phyloP scores from a whole-genome alignment of 2,113 vertebrate genomes.

The Corythornis madagascariensis region DNA sequence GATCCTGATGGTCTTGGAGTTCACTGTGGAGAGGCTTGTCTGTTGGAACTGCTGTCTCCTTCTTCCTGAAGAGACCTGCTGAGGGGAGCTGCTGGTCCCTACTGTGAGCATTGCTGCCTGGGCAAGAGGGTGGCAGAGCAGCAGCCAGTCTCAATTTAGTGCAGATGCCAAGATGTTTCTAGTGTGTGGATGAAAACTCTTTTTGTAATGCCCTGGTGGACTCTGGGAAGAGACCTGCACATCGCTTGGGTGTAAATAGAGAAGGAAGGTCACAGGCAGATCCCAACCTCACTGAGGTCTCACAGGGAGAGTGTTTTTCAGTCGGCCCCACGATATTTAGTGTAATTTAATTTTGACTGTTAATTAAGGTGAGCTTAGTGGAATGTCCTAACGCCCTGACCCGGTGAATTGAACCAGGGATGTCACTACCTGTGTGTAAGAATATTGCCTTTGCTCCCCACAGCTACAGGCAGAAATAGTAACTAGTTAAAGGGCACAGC shows the following conservation, averaged over 20 bases:
- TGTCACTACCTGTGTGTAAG: background rate
- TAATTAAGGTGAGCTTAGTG: background rate
- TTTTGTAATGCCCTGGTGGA: background rate
- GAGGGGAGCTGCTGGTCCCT: background rate
- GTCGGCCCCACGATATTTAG: background rate
- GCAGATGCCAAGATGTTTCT: background rate
- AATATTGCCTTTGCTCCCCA: background rate
- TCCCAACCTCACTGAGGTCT: background rate
- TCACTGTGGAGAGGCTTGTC: background rate
- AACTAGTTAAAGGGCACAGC: background rate
- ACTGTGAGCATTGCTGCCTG: rapidly evolving
- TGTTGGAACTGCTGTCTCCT: background rate
- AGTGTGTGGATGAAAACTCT: background rate
- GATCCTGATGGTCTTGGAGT: background rate
- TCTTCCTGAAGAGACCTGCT: background rate
- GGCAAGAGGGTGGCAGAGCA: background rate
- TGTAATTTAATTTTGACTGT: background rate
- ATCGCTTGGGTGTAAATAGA: background rate
- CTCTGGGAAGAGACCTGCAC: background rate
- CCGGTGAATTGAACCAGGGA: background rate
- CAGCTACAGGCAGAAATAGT: background rate
- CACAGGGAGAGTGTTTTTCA: background rate
- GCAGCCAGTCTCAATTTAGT: background rate
- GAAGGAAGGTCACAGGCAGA: background rate
- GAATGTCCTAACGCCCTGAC: background rate